A percentile compares a stretch with the other conserved stretches of the same genome.
phyloP scores from a whole-genome alignment of 2,797 vertebrate genomes.

The Pelochelys cantorii region DNA sequence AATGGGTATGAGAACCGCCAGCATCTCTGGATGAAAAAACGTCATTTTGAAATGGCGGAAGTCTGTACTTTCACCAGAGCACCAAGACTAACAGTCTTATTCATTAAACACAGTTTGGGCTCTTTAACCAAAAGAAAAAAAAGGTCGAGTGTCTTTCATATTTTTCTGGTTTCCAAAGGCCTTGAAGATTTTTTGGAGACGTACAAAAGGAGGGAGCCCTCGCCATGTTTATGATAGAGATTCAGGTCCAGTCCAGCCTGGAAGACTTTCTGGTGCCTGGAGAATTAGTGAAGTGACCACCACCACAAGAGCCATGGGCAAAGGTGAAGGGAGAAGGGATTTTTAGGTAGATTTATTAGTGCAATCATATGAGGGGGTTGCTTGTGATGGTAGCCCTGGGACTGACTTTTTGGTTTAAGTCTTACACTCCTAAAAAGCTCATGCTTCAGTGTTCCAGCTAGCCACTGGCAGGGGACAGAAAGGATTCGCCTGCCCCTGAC shows the following conservation, averaged over 20 bases:
- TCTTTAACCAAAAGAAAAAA: neutral
- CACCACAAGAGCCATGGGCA: neutral
- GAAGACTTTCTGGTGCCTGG: neutral
- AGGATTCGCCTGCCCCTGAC: neutral
- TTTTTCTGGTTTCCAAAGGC: neutral
- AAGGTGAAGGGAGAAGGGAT: neutral
- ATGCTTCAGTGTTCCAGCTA: neutral
- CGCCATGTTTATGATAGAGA: rapidly evolving
- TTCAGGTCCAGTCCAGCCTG: neutral
- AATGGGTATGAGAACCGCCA: rapidly evolving
- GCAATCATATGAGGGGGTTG: neutral
- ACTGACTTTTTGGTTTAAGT: neutral
- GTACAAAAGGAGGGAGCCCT: neutral
- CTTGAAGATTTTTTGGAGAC: neutral
- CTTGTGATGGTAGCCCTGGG: neutral
- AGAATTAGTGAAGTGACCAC: neutral
- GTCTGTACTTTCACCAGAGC: neutral
- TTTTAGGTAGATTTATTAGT: neutral
- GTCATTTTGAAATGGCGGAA: rapidly evolving
- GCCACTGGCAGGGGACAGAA: neutral
- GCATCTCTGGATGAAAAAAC: rapidly evolving
- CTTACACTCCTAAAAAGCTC: rapidly evolving
- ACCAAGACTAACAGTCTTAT: rapidly evolving
- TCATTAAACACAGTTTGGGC: neutral
- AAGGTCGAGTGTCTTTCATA: neutral